Conservation (phyloP, 2,888 invertebrate genomes). For the Platycheirus albimanus region DNA sequence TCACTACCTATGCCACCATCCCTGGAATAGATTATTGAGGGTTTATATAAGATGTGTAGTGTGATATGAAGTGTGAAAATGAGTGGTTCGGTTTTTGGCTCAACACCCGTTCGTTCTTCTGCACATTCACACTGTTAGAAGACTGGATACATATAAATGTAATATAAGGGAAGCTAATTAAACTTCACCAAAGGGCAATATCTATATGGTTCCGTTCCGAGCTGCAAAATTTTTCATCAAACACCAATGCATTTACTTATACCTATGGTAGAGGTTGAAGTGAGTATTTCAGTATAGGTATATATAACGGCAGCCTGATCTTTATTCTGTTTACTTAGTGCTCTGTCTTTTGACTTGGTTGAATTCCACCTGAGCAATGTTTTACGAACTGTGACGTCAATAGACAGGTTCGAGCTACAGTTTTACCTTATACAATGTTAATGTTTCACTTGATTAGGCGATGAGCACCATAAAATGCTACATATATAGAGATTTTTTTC, state of each 20-base stretch:
- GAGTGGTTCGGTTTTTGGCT: constrained; percentile 24
- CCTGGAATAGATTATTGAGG: neutral
- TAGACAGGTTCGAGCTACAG: constrained; percentile 7
- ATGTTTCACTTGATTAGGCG: constrained; percentile 58
- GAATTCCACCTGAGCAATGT: constrained; percentile 36
- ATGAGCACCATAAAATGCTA: constrained; percentile 30
- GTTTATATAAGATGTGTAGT: constrained; percentile 8
- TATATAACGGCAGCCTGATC: neutral
- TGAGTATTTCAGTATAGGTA: neutral
- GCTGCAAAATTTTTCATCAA: neutral
- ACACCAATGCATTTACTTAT: constrained; percentile 11
- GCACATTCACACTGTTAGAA: constrained; percentile 39
- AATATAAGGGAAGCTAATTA: constrained; percentile 60
- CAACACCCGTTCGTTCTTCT: constrained; percentile 11
- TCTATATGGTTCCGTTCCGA: constrained; percentile 24
- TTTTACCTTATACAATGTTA: constrained; percentile 36
- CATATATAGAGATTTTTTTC: constrained; percentile 38
- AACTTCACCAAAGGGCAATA: constrained; percentile 55
- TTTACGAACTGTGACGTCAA: constrained; percentile 45
- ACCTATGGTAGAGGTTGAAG: constrained; percentile 18
- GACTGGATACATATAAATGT: neutral
- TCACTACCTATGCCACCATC: constrained; percentile 21
- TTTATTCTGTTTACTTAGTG: neutral
- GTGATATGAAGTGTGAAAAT: constrained; percentile 49
- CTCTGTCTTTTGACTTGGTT: constrained; percentile 40